Conservation (phyloP, 2,113 vertebrate species). For the Phainopepla nitens region DNA sequence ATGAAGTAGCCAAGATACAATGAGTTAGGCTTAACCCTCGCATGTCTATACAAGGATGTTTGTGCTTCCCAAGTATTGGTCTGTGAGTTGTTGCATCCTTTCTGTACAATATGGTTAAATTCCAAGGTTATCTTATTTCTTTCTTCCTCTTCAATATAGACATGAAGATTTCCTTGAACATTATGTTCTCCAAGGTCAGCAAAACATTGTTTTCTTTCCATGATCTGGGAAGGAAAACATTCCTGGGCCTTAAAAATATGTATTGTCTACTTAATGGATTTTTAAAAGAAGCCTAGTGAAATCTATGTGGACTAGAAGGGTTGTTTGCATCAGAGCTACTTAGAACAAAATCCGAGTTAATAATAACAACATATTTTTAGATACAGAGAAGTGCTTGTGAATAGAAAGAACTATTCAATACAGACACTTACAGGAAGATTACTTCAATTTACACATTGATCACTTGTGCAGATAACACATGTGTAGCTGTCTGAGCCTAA, state of each 20-base stretch:
- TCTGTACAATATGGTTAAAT: slow-evolving; percentile 16
- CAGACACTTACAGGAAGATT: not conserved
- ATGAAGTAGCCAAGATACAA: not conserved
- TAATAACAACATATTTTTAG: not conserved
- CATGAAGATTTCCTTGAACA: not conserved
- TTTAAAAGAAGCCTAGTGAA: not conserved
- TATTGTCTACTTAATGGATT: not conserved
- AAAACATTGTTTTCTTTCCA: not conserved
- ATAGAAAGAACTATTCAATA: not conserved
- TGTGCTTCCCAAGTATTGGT: not conserved
- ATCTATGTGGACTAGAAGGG: not conserved
- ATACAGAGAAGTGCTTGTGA: not conserved
- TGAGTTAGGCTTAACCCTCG: not conserved
- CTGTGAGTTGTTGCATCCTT: not conserved
- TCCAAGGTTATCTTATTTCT: slow-evolving; percentile 11
- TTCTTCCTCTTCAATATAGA: not conserved
- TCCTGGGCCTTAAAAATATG: not conserved
- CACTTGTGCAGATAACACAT: not conserved
- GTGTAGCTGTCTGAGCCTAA: not conserved
- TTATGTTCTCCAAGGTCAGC: slow-evolving; percentile 1
- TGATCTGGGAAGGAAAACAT: not conserved
- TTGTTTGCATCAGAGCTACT: not conserved
- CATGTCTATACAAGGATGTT: not conserved
- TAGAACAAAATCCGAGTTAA: not conserved
- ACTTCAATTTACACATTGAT: not conserved